Percentiles rank a stretch among this genome's conserved stretches.
Conservation (phyloP, 2,888 invertebrate genomes). For the Iphiclides podalirius region DNA sequence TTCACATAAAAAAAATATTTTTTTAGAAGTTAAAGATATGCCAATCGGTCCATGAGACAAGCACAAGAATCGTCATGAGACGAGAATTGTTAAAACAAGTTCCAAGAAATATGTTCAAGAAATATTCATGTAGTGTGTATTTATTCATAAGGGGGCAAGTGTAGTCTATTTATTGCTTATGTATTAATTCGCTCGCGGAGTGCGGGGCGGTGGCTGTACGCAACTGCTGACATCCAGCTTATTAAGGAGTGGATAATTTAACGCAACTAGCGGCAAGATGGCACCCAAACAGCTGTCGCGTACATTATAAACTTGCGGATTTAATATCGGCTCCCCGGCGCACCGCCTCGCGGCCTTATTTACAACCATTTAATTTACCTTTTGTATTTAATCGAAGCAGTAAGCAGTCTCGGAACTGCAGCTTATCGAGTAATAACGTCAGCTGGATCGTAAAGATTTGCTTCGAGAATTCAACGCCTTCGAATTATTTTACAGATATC, state of each 20-base stretch:
- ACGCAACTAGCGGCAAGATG: constrained; percentile 30
- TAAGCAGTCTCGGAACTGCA: neutral
- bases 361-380: constrained; percentile 21
- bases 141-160: neutral
- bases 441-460: neutral
- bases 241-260: constrained; percentile 21
- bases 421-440: neutral
- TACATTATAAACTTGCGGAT: constrained; percentile 33
- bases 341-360: constrained; percentile 20
- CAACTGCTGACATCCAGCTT: constrained; percentile 6
- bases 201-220: constrained; percentile 1
- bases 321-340: constrained; percentile 30
- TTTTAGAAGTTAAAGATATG: too few relatives aligned
- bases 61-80: too few relatives aligned
- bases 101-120: too few relatives aligned
- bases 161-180: neutral
- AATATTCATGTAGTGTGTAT: neutral
- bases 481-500: constrained; percentile 7
- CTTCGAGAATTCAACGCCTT: neutral
- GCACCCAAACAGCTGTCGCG: constrained; percentile 32
- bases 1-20: too few relatives aligned
- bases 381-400: constrained; percentile 2
- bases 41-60: too few relatives aligned
- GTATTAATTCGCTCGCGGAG: constrained; percentile 2
- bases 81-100: too few relatives aligned